Conservation (phyloP, 2,113 vertebrate genomes). For the Serilophus lunatus region DNA sequence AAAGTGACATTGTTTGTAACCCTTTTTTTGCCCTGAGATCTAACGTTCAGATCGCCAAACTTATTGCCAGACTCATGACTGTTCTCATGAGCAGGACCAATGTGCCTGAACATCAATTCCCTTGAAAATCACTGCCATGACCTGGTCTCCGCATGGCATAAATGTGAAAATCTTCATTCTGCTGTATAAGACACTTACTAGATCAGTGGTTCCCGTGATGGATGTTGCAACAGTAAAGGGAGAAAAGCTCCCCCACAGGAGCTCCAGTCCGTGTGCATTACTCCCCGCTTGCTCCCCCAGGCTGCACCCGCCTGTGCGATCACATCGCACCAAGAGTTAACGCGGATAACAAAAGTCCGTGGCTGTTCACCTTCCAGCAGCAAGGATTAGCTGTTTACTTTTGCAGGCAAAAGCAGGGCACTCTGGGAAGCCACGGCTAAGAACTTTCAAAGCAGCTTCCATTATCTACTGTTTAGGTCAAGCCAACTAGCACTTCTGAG, state of each 20-base stretch:
- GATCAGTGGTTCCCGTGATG: rapidly evolving
- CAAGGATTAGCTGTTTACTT: constrained; percentile 19
- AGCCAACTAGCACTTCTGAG: constrained; percentile 89
- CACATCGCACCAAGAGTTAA: background rate
- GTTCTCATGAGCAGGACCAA: background rate
- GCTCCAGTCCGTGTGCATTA: background rate
- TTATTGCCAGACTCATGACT: no score
- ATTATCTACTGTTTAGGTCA: constrained; percentile 88
- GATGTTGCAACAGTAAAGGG: rapidly evolving
- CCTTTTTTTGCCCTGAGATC: background rate
- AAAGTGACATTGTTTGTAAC: background rate
- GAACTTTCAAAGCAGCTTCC: constrained; percentile 77
- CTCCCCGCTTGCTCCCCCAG: constrained; percentile 3
- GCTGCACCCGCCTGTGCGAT: background rate
- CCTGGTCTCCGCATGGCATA: rapidly evolving
- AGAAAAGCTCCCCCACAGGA: background rate
- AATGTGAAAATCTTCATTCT: background rate
- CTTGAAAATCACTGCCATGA: background rate
- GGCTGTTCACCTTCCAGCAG: background rate
- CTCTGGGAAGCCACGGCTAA: constrained; percentile 48
- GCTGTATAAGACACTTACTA: rapidly evolving
- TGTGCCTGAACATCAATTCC: background rate
- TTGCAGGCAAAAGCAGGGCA: background rate
- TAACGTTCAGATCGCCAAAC: background rate
- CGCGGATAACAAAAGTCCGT: background rate